A percentile compares a stretch with the other conserved stretches of the same genome.
These are phyloP conservation scores for Tholera decimalis DNA, from an alignment of 2,888 invertebrate genomes.

Conservation along the genomic window DNA sequence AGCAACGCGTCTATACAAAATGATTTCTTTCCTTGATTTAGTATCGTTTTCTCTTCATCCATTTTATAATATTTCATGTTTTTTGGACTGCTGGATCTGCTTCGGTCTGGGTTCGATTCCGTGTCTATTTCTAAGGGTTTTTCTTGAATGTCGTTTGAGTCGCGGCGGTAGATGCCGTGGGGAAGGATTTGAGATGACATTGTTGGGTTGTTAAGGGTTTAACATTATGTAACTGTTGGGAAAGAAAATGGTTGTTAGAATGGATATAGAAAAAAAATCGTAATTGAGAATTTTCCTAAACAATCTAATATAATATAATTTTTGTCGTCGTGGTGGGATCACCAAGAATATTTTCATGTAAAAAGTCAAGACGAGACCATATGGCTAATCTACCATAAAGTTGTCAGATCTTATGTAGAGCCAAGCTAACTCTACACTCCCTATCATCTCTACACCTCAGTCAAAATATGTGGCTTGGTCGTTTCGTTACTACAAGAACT, in stretches of 20 bases:
- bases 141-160: conserved; percentile 75
- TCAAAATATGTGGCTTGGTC: no score
- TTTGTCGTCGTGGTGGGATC: no score
- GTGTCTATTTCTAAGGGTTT: conserved; percentile 84
- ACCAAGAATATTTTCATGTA: no score
- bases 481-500: no score
- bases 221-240: conserved; percentile 61
- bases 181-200: conserved; percentile 71
- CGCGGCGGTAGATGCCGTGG: conserved; percentile 77
- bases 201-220: conserved; percentile 8
- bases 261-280: no score
- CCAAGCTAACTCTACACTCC: no score
- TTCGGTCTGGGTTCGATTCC: conserved; percentile 78
- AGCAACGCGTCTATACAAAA: conserved; percentile 98
- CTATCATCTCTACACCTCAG: no score
- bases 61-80: conserved; percentile 82
- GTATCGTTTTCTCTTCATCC: conserved; percentile 82
- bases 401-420: no score
- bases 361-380: no score
- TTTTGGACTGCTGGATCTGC: conserved; percentile 84
- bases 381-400: no score
- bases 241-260: not conserved
- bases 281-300: no score
- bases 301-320: no score
- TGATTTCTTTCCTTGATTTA: conserved; percentile 92